These are phyloP conservation scores for Aromia moschata DNA, from an alignment of 2,888 invertebrate genomes.

Conservation along the genomic window DNA sequence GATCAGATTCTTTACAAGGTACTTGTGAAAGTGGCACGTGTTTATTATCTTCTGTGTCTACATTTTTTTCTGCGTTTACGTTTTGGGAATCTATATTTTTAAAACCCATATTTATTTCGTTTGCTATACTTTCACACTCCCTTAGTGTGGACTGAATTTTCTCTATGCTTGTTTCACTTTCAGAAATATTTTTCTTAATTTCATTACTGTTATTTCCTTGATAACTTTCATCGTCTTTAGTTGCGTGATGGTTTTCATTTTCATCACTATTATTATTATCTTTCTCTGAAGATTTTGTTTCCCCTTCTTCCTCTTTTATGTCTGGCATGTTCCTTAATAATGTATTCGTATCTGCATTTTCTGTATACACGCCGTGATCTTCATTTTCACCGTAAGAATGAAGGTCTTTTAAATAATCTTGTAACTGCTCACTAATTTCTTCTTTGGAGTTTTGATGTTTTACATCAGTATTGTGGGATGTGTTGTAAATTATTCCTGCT, in stretches of 20 bases:
- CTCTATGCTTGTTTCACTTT: not conserved
- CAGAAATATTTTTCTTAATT: not conserved
- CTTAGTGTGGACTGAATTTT: slow-evolving; percentile 20
- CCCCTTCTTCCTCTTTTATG: slow-evolving; percentile 36
- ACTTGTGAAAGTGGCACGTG: no score
- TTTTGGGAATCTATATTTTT: not conserved
- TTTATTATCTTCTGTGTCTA: no score
- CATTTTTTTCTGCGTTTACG: not conserved
- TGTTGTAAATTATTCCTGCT: slow-evolving; percentile 30
- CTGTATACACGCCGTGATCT: not conserved
- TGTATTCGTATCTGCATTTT: no score
- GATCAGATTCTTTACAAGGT: not conserved
- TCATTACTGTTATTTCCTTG: no score
- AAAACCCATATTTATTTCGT: slow-evolving; percentile 15
- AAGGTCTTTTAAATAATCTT: slow-evolving; percentile 32
- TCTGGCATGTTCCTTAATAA: slow-evolving; percentile 36
- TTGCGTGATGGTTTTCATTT: slow-evolving; percentile 1
- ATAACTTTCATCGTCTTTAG: no score
- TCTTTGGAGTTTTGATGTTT: slow-evolving; percentile 17
- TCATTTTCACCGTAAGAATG: slow-evolving; percentile 28
- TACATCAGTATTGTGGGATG: slow-evolving; percentile 18
- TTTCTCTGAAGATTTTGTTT: slow-evolving; percentile 16
- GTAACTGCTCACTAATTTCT: slow-evolving; percentile 9
- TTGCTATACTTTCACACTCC: slow-evolving; percentile 14
- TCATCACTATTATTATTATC: slow-evolving; percentile 11